These are phyloP conservation scores for Phalacrocorax brasilianus DNA, from an alignment of 2,113 vertebrate species.

Conservation along the genomic window DNA sequence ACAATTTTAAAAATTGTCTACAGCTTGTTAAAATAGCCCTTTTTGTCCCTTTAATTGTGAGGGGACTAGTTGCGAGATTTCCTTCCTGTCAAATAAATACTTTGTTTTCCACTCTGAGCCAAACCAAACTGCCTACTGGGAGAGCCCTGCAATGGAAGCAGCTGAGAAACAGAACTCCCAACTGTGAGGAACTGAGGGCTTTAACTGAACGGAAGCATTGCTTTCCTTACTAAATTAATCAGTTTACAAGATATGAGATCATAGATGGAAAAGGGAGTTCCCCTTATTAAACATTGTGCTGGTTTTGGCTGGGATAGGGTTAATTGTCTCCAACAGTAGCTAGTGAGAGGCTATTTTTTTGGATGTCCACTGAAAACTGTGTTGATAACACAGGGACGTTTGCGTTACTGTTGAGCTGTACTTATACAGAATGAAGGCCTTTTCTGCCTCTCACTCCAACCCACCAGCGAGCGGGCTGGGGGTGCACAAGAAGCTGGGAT, in stretches of 20 bases:
- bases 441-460: not conserved
- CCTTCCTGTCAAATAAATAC: not conserved
- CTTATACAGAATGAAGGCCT: not conserved
- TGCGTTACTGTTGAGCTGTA: not conserved
- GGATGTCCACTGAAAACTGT: not conserved
- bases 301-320: not conserved
- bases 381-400: not conserved
- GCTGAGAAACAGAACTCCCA: not conserved
- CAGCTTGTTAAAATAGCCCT: not conserved
- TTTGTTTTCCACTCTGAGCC: not conserved
- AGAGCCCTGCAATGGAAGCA: not conserved
- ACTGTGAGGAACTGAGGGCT: not conserved
- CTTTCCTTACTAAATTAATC: constrained; percentile 23
- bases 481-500: not conserved
- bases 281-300: not conserved
- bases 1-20: not conserved
- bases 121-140: not conserved
- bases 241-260: not conserved
- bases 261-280: not conserved
- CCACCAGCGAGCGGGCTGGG: not conserved
- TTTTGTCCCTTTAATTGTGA: not conserved
- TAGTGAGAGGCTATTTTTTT: not conserved
- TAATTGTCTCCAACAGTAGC: not conserved
- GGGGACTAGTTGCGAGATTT: not conserved
- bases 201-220: not conserved